A percentile compares a stretch with the other conserved stretches of the same genome.
These are phyloP conservation scores for Synergus laeviventris DNA, from an alignment of 2,888 invertebrate species.

Conservation along the genomic window DNA sequence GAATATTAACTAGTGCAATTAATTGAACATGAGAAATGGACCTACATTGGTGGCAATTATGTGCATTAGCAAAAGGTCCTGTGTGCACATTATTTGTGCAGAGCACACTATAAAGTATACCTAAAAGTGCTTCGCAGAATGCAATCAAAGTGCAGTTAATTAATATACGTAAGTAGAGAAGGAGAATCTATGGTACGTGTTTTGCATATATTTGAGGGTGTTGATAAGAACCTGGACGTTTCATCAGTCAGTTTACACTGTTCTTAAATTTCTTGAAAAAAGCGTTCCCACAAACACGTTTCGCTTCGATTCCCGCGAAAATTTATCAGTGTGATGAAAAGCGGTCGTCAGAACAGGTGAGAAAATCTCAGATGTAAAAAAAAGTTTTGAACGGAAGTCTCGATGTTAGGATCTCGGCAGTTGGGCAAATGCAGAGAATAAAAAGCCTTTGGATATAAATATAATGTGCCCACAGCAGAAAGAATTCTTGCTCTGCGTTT, in stretches of 20 bases:
- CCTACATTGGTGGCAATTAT: background rate
- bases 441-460: conserved; percentile 63
- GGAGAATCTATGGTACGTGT: background rate
- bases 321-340: conserved; percentile 27
- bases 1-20: too few relatives aligned
- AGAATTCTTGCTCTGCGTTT: conserved; percentile 62
- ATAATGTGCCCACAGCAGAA: conserved; percentile 70
- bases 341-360: conserved; percentile 23
- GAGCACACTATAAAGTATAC: background rate
- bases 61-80: background rate
- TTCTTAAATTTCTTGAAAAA: too few relatives aligned
- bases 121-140: background rate
- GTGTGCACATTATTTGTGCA: background rate
- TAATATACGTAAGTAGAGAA: background rate
- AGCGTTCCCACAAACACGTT: background rate
- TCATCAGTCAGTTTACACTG: too few relatives aligned
- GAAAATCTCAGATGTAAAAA: conserved; percentile 20
- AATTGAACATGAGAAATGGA: background rate
- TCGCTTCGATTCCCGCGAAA: conserved; percentile 34
- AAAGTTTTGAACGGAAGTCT: conserved; percentile 37
- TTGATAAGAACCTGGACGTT: background rate
- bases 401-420: conserved; percentile 12
- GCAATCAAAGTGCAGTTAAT: background rate
- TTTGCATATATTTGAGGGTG: background rate
- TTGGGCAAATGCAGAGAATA: conserved; percentile 52